Conservation (phyloP, 1,140 invertebrate genomes). For the Drosophila yakuba region DNA sequence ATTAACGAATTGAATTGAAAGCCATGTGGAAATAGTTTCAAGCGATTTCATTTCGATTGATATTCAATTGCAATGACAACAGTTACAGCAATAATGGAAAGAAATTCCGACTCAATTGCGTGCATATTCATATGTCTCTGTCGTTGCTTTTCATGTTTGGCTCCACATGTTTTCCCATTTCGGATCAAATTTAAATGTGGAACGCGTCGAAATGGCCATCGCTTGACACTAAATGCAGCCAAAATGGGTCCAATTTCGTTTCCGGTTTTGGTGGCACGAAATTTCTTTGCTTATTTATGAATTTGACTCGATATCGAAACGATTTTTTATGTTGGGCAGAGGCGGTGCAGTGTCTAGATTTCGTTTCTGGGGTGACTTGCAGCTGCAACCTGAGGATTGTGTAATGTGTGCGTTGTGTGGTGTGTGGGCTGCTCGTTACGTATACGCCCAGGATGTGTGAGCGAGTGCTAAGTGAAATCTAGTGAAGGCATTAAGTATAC, state of each 20-base stretch:
- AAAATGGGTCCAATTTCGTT: slow-evolving; percentile 66
- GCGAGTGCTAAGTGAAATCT: slow-evolving; percentile 17
- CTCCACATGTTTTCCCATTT: slow-evolving; percentile 56
- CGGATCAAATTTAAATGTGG: slow-evolving; percentile 57
- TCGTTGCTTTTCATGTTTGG: slow-evolving; percentile 9
- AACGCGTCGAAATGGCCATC: slow-evolving; percentile 70
- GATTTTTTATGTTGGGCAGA: slow-evolving; percentile 13
- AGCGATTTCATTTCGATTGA: slow-evolving; percentile 65
- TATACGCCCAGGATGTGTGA: slow-evolving; percentile 47
- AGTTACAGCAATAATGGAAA: slow-evolving; percentile 38
- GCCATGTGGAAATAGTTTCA: slow-evolving; percentile 32
- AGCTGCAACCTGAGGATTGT: slow-evolving; percentile 44
- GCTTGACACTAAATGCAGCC: slow-evolving; percentile 68
- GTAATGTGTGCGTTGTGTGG: slow-evolving; percentile 16
- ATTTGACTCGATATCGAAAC: slow-evolving; percentile 13
- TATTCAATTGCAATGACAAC: slow-evolving; percentile 65
- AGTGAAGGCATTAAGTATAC: slow-evolving; percentile 49
- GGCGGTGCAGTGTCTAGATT: slow-evolving; percentile 28
- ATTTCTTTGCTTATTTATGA: slow-evolving; percentile 53
- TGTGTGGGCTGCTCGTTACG: slow-evolving; percentile 39
- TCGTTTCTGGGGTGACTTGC: slow-evolving; percentile 19
- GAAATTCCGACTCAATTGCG: slow-evolving; percentile 62
- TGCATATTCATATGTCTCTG: slow-evolving; percentile 62
- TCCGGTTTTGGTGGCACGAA: slow-evolving; percentile 60
- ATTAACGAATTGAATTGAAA: slow-evolving; percentile 43